A percentile compares a stretch with the other conserved stretches of the same genome.
Evolutionary conservation across 2,797 vertebrate species (phyloP).

Genomic region (Otolemur crassicaudatus): DNA sequence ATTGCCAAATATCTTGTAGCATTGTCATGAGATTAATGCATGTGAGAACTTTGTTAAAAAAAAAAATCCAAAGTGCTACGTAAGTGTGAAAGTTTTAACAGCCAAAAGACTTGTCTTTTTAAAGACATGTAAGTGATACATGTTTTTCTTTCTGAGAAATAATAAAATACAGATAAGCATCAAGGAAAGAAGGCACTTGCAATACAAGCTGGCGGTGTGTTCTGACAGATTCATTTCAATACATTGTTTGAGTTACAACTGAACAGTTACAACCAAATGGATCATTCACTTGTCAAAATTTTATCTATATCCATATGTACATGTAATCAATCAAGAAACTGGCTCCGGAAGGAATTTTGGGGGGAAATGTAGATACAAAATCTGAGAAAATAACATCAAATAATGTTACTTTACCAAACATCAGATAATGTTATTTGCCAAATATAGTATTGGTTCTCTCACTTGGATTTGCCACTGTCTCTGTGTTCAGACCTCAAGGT

Average conservation of each 20-base stretch:
- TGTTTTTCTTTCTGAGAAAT: slow-evolving; percentile 27
- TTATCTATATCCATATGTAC: neutral
- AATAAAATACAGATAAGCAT: slow-evolving; percentile 25
- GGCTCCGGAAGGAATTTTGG: neutral
- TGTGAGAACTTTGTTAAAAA: neutral
- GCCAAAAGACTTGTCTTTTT: slow-evolving; percentile 27
- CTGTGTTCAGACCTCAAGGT: neutral
- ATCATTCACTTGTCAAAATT: neutral
- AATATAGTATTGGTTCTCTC: neutral
- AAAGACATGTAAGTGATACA: neutral
- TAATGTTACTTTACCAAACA: neutral
- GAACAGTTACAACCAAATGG: neutral
- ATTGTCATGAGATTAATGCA: neutral
- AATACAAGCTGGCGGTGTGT: neutral
- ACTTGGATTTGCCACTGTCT: neutral
- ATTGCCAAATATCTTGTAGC: neutral
- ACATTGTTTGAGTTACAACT: neutral
- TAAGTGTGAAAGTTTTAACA: neutral
- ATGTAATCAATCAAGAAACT: neutral
- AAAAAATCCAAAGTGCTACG: neutral
- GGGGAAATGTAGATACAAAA: neutral
- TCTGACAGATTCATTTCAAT: neutral
- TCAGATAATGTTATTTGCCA: neutral
- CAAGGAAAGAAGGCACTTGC: neutral
- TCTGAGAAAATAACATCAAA: neutral